Percentiles rank a stretch among this genome's conserved stretches.
Conservation (phyloP, 2,888 invertebrate genomes). For the Epicampocera succincta region DNA sequence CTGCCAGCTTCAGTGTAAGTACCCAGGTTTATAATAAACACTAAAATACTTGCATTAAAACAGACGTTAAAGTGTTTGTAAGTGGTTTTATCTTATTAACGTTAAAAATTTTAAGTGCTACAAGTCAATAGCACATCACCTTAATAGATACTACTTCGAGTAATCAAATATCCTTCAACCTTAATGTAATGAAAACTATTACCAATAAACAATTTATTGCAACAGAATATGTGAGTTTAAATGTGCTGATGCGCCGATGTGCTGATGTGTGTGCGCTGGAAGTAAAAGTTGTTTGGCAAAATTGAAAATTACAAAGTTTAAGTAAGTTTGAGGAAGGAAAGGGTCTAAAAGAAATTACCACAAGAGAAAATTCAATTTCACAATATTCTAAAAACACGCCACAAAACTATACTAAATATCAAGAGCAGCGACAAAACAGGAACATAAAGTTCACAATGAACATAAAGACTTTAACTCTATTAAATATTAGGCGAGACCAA, state of each 20-base stretch:
- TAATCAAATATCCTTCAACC: slow-evolving; percentile 48
- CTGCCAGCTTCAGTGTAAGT: no score
- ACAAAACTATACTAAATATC: neutral
- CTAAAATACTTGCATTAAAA: slow-evolving; percentile 9
- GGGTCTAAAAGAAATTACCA: slow-evolving; percentile 25
- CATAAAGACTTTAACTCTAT: no score
- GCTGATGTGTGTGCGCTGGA: neutral
- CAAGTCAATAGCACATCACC: neutral
- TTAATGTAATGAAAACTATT: slow-evolving; percentile 25
- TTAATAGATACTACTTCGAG: neutral
- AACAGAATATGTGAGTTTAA: neutral
- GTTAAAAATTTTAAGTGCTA: slow-evolving; percentile 6
- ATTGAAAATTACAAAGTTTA: slow-evolving; percentile 23
- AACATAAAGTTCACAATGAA: no score
- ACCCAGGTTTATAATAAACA: slow-evolving; percentile 25
- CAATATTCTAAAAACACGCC: neutral
- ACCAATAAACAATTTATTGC: slow-evolving; percentile 16
- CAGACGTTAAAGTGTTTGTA: slow-evolving; percentile 45
- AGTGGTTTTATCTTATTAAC: slow-evolving; percentile 15
- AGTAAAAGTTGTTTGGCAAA: neutral
- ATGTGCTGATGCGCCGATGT: no score
- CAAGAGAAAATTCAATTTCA: slow-evolving; percentile 27
- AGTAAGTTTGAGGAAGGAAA: neutral
- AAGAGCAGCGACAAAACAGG: no score
- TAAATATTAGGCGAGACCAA: no score